Evolutionary conservation across 2,888 invertebrate genomes (phyloP).

Genomic region (Lagria hirta): DNA sequence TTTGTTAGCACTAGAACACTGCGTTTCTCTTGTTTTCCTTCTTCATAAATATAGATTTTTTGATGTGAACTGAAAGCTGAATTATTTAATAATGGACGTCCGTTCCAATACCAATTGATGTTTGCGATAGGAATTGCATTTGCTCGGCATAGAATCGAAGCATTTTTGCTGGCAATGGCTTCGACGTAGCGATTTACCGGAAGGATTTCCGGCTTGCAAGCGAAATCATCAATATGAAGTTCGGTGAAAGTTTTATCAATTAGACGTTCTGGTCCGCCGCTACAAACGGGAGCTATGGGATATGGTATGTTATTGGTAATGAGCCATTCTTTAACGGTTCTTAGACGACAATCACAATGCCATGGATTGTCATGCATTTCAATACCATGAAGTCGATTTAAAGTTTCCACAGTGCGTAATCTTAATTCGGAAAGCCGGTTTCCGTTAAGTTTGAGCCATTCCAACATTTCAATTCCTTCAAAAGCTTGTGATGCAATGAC

Average conservation of each 20-base stretch:
- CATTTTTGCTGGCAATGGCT: slow-evolving; percentile 80
- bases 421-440: slow-evolving; percentile 76
- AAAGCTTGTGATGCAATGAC: slow-evolving; percentile 77
- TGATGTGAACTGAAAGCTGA: slow-evolving; percentile 78
- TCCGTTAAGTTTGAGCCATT: slow-evolving; percentile 77
- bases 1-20: slow-evolving; percentile 78
- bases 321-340: slow-evolving; percentile 81
- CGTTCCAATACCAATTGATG: slow-evolving; percentile 87
- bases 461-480: slow-evolving; percentile 73
- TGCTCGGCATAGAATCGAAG: slow-evolving; percentile 78
- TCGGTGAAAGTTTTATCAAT: slow-evolving; percentile 75
- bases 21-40: slow-evolving; percentile 73
- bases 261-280: slow-evolving; percentile 69
- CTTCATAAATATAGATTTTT: slow-evolving; percentile 73
- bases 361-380: slow-evolving; percentile 86
- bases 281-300: slow-evolving; percentile 77
- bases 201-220: slow-evolving; percentile 80
- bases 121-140: slow-evolving; percentile 79
- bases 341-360: slow-evolving; percentile 83
- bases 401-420: slow-evolving; percentile 72
- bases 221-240: slow-evolving; percentile 78
- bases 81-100: slow-evolving; percentile 73
- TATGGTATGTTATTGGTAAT: slow-evolving; percentile 74
- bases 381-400: slow-evolving; percentile 74
- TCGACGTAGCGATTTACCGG: slow-evolving; percentile 76